Conservation (phyloP, 2,797 vertebrate species). For the Chelon auratus region DNA sequence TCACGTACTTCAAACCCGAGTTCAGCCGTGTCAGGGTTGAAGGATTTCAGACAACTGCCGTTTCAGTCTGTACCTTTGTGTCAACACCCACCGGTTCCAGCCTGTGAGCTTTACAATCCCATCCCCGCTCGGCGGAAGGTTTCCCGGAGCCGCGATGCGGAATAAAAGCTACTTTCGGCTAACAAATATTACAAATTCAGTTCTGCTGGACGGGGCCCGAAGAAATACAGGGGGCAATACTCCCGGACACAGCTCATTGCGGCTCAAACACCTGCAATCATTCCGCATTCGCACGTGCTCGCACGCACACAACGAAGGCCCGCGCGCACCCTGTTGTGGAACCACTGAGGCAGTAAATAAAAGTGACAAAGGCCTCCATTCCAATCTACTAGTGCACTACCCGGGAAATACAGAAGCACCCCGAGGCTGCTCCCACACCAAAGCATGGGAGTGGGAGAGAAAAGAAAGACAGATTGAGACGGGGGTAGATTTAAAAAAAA, state of each 20-base stretch:
- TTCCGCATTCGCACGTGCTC: conserved; percentile 41
- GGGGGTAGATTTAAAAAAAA: conserved; percentile 49
- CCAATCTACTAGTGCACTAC: conserved; percentile 73
- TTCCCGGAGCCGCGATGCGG: conserved; percentile 6
- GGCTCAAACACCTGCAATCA: conserved; percentile 73
- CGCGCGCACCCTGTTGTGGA: conserved; percentile 47
- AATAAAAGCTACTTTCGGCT: conserved; percentile 53
- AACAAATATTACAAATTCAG: conserved; percentile 46
- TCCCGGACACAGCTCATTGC: conserved; percentile 68
- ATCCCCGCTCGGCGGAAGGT: conserved; percentile 32
- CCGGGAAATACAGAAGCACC: conserved; percentile 76
- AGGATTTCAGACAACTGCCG: conserved; percentile 39
- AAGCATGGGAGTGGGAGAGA: conserved; percentile 40
- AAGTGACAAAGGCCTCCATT: conserved; percentile 82
- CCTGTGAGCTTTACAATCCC: conserved; percentile 18
- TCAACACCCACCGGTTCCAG: conserved; percentile 37
- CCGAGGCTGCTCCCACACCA: conserved; percentile 60
- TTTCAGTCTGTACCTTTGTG: conserved; percentile 37
- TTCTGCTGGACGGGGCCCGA: conserved; percentile 45
- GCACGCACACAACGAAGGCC: conserved; percentile 10
- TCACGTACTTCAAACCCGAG: conserved; percentile 10
- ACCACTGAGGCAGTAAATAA: conserved; percentile 81
- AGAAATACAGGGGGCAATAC: conserved; percentile 64
- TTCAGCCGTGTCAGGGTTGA: conserved; percentile 33
- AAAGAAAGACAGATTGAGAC: conserved; percentile 46